These are phyloP conservation scores for Oryzias woworae DNA, from an alignment of 2,113 vertebrate genomes.

Conservation along the genomic window DNA sequence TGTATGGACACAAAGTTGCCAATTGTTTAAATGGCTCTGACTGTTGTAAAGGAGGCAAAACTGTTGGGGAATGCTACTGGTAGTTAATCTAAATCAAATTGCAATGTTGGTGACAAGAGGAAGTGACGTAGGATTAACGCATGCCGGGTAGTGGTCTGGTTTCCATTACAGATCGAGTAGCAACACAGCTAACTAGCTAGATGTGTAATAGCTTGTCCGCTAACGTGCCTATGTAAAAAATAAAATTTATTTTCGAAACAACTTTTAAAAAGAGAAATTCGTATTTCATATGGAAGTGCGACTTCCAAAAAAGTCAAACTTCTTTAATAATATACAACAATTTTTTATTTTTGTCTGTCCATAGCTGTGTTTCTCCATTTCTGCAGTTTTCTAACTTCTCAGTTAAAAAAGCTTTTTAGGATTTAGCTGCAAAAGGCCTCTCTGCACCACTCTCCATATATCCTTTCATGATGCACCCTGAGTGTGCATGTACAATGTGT, in stretches of 20 bases:
- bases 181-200: too few species aligned
- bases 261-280: background rate
- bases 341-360: slow-evolving; percentile 10
- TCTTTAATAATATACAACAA: background rate
- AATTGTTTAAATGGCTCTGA: too few species aligned
- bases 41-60: too few species aligned
- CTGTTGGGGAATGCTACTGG: too few species aligned
- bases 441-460: slow-evolving; percentile 23
- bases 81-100: too few species aligned
- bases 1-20: too few species aligned
- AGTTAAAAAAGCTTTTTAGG: slow-evolving; percentile 50
- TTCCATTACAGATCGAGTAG: too few species aligned
- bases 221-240: background rate
- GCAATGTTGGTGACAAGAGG: too few species aligned
- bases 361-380: slow-evolving; percentile 10
- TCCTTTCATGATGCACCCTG: slow-evolving; percentile 46
- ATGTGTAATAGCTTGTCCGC: too few species aligned
- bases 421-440: slow-evolving; percentile 44
- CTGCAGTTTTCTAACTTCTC: slow-evolving; percentile 36
- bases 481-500: slow-evolving; percentile 7
- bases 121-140: too few species aligned
- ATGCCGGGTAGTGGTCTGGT: too few species aligned
- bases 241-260: background rate
- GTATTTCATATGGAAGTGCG: too few species aligned
- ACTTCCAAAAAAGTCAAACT: background rate